phyloP scores from a whole-genome alignment of 2,797 vertebrate genomes.

The Loriculus beryllinus region DNA sequence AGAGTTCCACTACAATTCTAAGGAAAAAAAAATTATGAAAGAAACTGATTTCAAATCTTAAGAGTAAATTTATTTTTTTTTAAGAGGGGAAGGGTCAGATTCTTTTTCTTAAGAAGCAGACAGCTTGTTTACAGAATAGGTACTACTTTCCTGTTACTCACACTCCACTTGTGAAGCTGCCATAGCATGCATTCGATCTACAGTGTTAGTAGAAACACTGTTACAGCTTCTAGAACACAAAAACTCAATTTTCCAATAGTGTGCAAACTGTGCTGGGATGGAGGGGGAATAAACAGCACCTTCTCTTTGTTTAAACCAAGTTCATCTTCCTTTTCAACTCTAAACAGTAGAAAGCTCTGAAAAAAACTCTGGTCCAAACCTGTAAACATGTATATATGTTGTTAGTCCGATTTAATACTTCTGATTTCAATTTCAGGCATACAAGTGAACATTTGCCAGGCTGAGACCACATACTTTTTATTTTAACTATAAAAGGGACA shows the following conservation, averaged over 20 bases:
- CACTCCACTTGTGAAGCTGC: conserved; percentile 6
- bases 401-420: neutral
- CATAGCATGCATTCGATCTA: neutral
- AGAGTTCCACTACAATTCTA: neutral
- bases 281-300: neutral
- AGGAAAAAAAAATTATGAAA: neutral
- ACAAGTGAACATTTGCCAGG: neutral
- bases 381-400: neutral
- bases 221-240: conserved; percentile 2
- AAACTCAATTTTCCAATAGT: neutral
- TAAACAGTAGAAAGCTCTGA: neutral
- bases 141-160: conserved; percentile 31
- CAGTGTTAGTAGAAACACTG: neutral
- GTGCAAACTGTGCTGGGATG: neutral
- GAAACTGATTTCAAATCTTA: neutral
- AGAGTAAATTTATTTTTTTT: neutral
- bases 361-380: neutral
- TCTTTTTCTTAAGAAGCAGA: neutral
- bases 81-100: neutral
- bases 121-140: neutral
- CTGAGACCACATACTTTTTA: neutral
- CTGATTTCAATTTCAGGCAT: neutral
- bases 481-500: neutral
- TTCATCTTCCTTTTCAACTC: neutral
- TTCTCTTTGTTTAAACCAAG: neutral